Percentiles rank a stretch among this genome's conserved stretches.
Evolutionary conservation across 2,888 invertebrate species (phyloP).

Genomic region (Cosmia pyralina): DNA sequence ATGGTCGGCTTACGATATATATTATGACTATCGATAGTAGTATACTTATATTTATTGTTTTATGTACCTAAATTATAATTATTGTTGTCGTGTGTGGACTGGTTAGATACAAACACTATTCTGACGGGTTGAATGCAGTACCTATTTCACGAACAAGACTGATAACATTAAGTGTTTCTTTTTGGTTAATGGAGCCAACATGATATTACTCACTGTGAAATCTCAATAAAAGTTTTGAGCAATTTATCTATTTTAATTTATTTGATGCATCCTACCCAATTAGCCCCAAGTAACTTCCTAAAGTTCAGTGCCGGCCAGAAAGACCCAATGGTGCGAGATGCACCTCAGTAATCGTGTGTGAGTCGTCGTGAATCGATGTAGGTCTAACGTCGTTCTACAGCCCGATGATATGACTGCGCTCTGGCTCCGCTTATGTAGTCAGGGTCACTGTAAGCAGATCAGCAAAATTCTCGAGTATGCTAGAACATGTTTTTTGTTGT

Average conservation of each 20-base stretch:
- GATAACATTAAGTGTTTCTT: constrained; percentile 53
- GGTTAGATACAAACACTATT: constrained; percentile 21
- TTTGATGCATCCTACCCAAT: constrained; percentile 2
- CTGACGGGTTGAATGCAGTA: background rate
- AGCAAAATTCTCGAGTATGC: no score
- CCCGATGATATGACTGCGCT: no score
- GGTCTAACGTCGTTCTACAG: no score
- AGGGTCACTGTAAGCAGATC: no score
- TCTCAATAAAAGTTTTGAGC: constrained; percentile 51
- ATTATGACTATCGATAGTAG: no score
- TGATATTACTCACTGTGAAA: constrained; percentile 27
- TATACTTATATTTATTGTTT: background rate
- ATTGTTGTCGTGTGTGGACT: constrained; percentile 19
- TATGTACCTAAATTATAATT: background rate
- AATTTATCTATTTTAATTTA: constrained; percentile 27
- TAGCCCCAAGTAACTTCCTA: background rate
- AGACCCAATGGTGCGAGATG: background rate
- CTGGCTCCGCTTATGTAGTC: no score
- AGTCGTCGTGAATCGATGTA: no score
- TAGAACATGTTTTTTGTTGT: no score
- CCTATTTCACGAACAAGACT: constrained; percentile 60
- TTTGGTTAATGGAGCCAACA: constrained; percentile 16
- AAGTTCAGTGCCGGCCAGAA: background rate
- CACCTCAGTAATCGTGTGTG: no score
- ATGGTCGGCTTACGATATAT: background rate